phyloP scores from a whole-genome alignment of 2,797 vertebrate genomes.

The Xenopus petersii region DNA sequence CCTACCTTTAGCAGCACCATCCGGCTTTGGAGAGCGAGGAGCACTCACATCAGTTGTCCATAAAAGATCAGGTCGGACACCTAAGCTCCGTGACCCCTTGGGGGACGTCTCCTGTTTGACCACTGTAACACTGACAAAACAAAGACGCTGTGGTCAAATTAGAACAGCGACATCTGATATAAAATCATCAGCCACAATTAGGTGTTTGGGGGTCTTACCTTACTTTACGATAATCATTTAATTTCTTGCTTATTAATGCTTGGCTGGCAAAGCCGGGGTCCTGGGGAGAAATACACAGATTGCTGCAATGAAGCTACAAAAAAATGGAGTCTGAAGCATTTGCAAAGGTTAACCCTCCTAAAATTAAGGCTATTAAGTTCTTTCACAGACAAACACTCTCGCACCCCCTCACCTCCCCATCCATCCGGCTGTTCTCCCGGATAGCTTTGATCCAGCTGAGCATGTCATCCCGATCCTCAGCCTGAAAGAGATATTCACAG shows the following conservation, averaged over 20 bases:
- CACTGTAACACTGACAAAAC: slow-evolving; percentile 75
- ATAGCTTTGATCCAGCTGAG: slow-evolving; percentile 96
- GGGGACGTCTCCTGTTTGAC: slow-evolving; percentile 90
- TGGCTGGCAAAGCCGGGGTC: slow-evolving; percentile 90
- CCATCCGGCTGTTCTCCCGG: slow-evolving; percentile 91
- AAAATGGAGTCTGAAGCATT: too few species aligned
- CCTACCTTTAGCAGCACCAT: slow-evolving; percentile 64
- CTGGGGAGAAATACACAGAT: slow-evolving; percentile 58
- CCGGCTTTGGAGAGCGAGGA: slow-evolving; percentile 81
- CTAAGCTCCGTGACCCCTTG: slow-evolving; percentile 73
- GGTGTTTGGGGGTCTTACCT: slow-evolving; percentile 65
- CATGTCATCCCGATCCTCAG: slow-evolving; percentile 96
- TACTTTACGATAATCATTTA: slow-evolving; percentile 96
- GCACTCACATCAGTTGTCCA: slow-evolving; percentile 65
- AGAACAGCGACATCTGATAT: too few species aligned
- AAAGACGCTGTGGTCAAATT: slow-evolving; percentile 8
- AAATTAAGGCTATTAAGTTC: too few species aligned
- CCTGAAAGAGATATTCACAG: slow-evolving; percentile 98
- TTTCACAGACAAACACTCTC: too few species aligned
- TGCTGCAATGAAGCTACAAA: too few species aligned
- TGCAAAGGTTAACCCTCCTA: too few species aligned
- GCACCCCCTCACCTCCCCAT: slow-evolving; percentile 84
- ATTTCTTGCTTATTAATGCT: slow-evolving; percentile 94
- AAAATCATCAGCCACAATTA: too few species aligned
- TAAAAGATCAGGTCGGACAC: slow-evolving; percentile 83